These are phyloP conservation scores for Megaceryle alcyon DNA, from an alignment of 2,797 vertebrate species.

Conservation along the genomic window DNA sequence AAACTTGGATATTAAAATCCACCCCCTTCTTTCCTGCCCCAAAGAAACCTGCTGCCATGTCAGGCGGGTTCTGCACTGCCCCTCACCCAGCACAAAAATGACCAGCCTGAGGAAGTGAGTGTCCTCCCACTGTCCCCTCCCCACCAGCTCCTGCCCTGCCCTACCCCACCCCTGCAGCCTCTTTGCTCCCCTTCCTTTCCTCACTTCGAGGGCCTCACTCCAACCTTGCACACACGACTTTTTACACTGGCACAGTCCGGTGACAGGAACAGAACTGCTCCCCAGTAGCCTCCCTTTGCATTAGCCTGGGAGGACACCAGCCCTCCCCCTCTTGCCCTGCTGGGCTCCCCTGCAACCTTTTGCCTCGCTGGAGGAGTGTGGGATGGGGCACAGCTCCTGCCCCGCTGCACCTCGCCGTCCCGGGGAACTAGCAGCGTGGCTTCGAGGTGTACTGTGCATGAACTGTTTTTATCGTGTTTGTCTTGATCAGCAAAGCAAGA, in stretches of 20 bases:
- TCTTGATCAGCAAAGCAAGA: constrained; percentile 53
- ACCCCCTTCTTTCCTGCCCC: not conserved
- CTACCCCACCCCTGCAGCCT: not conserved
- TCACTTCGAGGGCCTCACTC: not conserved
- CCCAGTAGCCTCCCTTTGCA: not conserved
- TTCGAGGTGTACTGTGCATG: not conserved
- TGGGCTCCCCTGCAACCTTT: not conserved
- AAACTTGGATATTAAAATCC: not conserved
- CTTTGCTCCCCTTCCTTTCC: not conserved
- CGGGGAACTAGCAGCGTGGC: not conserved
- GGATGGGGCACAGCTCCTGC: not conserved
- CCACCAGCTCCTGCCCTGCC: not conserved
- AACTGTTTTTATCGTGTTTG: not conserved
- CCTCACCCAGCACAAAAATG: not conserved
- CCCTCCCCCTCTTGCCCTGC: not conserved
- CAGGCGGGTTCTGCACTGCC: not conserved
- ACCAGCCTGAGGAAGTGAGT: not conserved
- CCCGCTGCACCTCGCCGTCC: not conserved
- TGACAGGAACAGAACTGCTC: not conserved
- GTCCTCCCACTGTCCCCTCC: not conserved
- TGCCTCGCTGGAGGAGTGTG: accelerated
- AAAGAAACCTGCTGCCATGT: not conserved
- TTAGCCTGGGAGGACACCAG: not conserved
- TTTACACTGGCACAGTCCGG: not conserved
- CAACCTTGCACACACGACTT: not conserved